Evolutionary conservation across 2,113 vertebrate species (phyloP).

Genomic region (Colinus virginianus): DNA sequence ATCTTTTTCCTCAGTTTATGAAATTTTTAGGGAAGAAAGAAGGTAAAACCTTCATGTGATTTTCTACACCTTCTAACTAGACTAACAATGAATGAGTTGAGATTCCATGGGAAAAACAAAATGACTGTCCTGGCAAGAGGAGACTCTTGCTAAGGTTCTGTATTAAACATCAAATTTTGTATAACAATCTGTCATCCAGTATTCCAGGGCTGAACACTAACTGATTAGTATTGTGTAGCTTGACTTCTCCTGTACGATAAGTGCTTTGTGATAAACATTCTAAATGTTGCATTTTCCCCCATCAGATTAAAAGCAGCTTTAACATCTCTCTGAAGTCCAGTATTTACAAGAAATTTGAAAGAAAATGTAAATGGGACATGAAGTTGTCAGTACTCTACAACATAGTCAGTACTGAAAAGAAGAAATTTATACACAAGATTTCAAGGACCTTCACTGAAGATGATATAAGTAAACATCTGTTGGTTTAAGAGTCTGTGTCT

Average conservation of each 20-base stretch:
- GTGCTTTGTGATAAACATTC: neutral
- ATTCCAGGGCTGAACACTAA: neutral
- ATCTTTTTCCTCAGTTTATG: neutral
- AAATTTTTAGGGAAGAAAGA: neutral
- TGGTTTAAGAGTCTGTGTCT: neutral
- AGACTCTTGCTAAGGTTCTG: neutral
- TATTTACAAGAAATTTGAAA: neutral
- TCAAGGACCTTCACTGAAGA: neutral
- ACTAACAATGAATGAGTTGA: neutral
- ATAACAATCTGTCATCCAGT: neutral
- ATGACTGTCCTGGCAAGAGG: neutral
- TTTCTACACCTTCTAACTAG: neutral
- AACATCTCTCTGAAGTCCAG: neutral
- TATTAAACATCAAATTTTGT: neutral
- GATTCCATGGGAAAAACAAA: neutral
- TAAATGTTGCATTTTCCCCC: neutral
- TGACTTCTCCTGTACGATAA: neutral
- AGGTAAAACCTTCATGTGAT: neutral
- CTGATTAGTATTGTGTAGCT: fast-evolving
- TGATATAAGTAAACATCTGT: neutral
- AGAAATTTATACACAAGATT: neutral
- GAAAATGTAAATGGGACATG: neutral
- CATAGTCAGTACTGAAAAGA: neutral
- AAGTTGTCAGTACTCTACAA: neutral
- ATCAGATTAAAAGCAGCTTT: neutral